phyloP scores from a whole-genome alignment of 2,113 vertebrate genomes.

The Climacteris rufus region DNA sequence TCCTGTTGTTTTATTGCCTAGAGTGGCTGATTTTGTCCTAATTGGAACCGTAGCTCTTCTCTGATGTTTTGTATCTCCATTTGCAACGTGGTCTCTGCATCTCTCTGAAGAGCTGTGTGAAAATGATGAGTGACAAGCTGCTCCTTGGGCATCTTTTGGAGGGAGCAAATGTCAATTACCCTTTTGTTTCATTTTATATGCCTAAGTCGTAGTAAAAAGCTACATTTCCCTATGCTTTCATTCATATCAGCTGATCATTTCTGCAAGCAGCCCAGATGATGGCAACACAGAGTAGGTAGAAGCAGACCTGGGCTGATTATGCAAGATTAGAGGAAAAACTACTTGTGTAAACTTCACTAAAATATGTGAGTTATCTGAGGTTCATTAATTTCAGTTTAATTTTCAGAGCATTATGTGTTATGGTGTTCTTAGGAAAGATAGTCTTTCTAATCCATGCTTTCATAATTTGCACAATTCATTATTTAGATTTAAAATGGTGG shows the following conservation, averaged over 20 bases:
- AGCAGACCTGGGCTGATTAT: neutral
- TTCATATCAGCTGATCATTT: neutral
- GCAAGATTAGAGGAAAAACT: neutral
- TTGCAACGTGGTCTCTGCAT: constrained; percentile 60
- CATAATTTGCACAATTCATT: neutral
- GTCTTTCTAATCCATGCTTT: neutral
- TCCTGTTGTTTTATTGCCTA: constrained; percentile 79
- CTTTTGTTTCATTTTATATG: neutral
- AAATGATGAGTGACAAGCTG: neutral
- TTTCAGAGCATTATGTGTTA: neutral
- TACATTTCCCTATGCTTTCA: neutral
- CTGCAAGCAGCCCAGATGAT: constrained; percentile 19
- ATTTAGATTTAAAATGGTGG: neutral
- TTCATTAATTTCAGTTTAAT: constrained; percentile 21
- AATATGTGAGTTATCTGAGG: neutral
- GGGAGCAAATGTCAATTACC: neutral
- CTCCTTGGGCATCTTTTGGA: neutral
- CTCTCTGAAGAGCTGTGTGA: neutral
- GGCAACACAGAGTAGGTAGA: neutral
- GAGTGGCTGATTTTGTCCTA: constrained; percentile 81
- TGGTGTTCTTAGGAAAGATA: neutral
- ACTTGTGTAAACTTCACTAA: neutral
- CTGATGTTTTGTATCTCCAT: constrained; percentile 80
- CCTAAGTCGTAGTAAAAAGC: neutral
- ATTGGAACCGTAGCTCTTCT: constrained; percentile 81